Conservation (phyloP, 2,113 vertebrate genomes). For the Anthoscopus minutus region DNA sequence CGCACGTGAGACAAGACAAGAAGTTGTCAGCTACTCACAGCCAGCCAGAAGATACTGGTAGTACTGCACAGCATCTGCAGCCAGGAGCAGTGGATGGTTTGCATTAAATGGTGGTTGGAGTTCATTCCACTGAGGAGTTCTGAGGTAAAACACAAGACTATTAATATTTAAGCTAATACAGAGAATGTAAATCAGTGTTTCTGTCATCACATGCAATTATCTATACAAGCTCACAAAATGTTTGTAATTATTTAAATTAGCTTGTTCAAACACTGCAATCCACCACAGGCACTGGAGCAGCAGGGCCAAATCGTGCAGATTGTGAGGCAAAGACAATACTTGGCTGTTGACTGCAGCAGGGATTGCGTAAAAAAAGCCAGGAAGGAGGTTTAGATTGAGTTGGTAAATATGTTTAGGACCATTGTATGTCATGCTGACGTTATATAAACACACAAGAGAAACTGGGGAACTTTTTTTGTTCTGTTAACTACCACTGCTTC, state of each 20-base stretch:
- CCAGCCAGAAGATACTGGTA: slow-evolving; percentile 90
- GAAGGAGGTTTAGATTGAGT: slow-evolving; percentile 7
- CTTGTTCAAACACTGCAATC: slow-evolving; percentile 54
- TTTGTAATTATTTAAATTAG: slow-evolving; percentile 71
- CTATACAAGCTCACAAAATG: slow-evolving; percentile 67
- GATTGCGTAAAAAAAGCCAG: neutral
- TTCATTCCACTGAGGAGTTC: slow-evolving; percentile 97
- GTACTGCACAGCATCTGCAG: slow-evolving; percentile 92
- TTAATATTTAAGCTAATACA: slow-evolving; percentile 72
- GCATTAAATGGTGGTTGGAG: slow-evolving; percentile 94
- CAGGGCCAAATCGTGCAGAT: neutral
- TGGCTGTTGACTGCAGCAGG: neutral
- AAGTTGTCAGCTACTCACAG: slow-evolving; percentile 74
- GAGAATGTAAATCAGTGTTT: slow-evolving; percentile 65
- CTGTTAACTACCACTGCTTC: neutral
- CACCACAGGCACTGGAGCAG: slow-evolving; percentile 46
- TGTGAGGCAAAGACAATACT: neutral
- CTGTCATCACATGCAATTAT: slow-evolving; percentile 71
- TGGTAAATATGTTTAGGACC: neutral
- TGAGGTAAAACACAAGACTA: slow-evolving; percentile 73
- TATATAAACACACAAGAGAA: slow-evolving; percentile 21
- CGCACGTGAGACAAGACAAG: neutral
- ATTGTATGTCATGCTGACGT: neutral
- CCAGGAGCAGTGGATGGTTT: slow-evolving; percentile 90
- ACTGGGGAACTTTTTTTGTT: neutral